Evolutionary conservation across 2,888 invertebrate genomes (phyloP).

Genomic region (Tromatobia lineatoria): DNA sequence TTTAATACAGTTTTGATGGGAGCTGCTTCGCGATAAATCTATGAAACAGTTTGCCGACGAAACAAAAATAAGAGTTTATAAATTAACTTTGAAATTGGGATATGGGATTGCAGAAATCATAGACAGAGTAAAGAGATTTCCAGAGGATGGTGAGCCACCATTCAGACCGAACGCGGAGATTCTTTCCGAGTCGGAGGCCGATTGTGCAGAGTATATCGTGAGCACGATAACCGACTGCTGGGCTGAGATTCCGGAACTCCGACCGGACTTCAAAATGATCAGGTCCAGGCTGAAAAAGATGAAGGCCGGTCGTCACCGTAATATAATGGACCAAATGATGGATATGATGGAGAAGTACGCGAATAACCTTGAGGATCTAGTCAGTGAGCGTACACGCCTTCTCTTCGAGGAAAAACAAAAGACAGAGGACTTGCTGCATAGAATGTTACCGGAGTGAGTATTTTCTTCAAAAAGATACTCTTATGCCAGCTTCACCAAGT

Average conservation of each 20-base stretch:
- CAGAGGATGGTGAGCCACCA: constrained; percentile 89
- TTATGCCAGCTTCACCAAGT: neutral
- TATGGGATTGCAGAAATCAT: constrained; percentile 91
- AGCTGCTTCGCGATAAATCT: neutral
- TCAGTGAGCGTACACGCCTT: constrained; percentile 95
- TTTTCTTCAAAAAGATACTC: neutral
- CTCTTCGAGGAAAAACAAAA: constrained; percentile 97
- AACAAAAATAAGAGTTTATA: too few species aligned
- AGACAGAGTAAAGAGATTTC: constrained; percentile 91
- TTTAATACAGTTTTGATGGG: neutral
- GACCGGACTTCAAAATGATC: constrained; percentile 95
- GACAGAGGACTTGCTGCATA: constrained; percentile 96
- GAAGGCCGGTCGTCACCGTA: constrained; percentile 95
- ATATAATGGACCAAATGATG: constrained; percentile 99
- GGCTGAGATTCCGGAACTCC: constrained; percentile 93
- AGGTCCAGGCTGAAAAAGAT: constrained; percentile 94
- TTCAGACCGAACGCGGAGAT: constrained; percentile 93
- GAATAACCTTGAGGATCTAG: constrained; percentile 97
- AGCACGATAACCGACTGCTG: constrained; percentile 95
- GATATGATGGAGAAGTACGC: constrained; percentile 99
- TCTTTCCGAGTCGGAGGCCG: constrained; percentile 90
- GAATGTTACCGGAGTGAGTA: constrained; percentile 96
- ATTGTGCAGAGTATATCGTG: constrained; percentile 93
- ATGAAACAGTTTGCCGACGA: too few species aligned
- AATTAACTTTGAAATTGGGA: neutral